Evolutionary conservation across 2,113 vertebrate species (phyloP), one percentile per base, ranked within the genome.

Genomic region (Promerops cafer): DNA sequence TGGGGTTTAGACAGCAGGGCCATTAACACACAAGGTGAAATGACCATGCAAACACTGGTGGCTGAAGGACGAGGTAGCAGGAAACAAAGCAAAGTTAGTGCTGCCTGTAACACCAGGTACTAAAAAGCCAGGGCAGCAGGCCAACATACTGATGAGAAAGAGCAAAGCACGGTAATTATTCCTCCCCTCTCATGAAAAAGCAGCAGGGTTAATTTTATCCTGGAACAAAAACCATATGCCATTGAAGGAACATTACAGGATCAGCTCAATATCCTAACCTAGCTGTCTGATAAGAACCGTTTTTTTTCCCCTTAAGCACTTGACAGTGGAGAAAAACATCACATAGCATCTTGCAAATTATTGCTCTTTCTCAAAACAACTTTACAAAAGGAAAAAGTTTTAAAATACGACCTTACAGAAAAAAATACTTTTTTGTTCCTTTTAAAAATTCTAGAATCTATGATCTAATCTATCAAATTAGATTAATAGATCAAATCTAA

Each of bases 111-210:
- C 61, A 89, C 77, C 47, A 82, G 77, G 52, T 84, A 72, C 28
- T 87, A 91, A 91, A 86, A 94, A 80, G 64, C 33, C 72, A 87
- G 77, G 78, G 89, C 83, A 92, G 28, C 19, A 26, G 30, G 84
- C 84, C 95, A 97, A 83, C 15, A 26, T 2, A 13, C 42, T 94
- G 87, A 95, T 69, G 91, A 94, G 89, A 93, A 81, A 65, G 30
- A 89, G 60, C 42, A 66, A 92, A 63, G 40, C 57, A 42, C 0
- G 2, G 40, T 87, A 93, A 93, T 96, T 94, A 89, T 87, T 94
- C 77, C 84, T 91, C 84, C 61, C 27, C 60, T 79, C 49, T 68
- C 81, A 76, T 50, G 37, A 89, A 93, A 94, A 87, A 85, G 50
- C 56, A 64, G 24, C 64, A 50, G 81, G 72, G 72, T 84, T 94